phyloP scores from a whole-genome alignment of 2,888 invertebrate species.

The Phragmatobia fuliginosa region DNA sequence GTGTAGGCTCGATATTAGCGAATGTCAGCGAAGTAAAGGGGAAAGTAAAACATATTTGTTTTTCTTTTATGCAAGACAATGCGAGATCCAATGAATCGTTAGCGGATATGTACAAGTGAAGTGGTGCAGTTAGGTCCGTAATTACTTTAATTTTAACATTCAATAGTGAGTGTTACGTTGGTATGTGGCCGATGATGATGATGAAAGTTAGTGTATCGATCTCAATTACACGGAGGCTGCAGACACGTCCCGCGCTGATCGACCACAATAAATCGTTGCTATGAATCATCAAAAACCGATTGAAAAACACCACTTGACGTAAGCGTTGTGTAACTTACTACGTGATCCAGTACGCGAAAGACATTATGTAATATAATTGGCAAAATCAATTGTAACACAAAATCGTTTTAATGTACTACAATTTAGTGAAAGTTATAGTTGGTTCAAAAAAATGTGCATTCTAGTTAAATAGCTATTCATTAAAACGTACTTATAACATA shows the following conservation, averaged over 20 bases:
- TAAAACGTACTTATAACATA: not conserved
- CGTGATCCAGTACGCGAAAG: constrained; percentile 80
- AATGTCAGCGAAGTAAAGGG: constrained; percentile 79
- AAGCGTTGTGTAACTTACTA: constrained; percentile 79
- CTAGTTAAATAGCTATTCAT: constrained; percentile 20
- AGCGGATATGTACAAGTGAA: constrained; percentile 43
- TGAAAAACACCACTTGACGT: constrained; percentile 74
- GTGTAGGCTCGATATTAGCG: constrained; percentile 80
- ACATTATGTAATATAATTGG: constrained; percentile 82
- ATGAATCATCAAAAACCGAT: constrained; percentile 73
- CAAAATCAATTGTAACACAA: constrained; percentile 76
- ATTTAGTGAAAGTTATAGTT: constrained; percentile 76
- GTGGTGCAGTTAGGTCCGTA: constrained; percentile 53
- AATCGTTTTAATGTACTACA: constrained; percentile 66
- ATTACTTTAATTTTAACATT: constrained; percentile 70
- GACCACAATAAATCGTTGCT: constrained; percentile 55
- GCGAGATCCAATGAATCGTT: constrained; percentile 60
- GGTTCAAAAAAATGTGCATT: constrained; percentile 48
- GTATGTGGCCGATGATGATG: constrained; percentile 67
- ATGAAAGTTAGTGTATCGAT: constrained; percentile 78
- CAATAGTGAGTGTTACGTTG: constrained; percentile 68
- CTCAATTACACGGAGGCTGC: constrained; percentile 66
- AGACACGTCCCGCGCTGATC: constrained; percentile 57
- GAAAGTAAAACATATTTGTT: constrained; percentile 84
- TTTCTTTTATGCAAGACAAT: constrained; percentile 71